phyloP scores from a whole-genome alignment of 2,797 vertebrate species.

The Poeciliopsis infans region DNA sequence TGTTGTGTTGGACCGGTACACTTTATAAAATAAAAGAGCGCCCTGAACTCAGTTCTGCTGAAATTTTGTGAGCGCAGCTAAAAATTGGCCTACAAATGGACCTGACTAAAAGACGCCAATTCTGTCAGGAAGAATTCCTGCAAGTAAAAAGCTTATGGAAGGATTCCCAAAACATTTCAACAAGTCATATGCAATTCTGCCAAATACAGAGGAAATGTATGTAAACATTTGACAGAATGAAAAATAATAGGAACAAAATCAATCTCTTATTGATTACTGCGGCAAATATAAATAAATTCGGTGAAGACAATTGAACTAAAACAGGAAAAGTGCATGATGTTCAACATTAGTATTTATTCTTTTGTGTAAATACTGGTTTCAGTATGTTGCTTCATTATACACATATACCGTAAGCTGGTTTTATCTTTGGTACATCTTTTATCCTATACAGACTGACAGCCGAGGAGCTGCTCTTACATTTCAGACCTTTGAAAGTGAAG shows the following conservation, averaged over 20 bases:
- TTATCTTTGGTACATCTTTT: slow-evolving; percentile 19
- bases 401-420: neutral
- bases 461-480: slow-evolving; percentile 39
- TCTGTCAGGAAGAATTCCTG: neutral
- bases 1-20: neutral
- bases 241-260: neutral
- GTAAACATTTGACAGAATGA: neutral
- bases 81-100: neutral
- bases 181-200: neutral
- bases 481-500: slow-evolving; percentile 33
- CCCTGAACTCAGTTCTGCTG: neutral
- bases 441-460: slow-evolving; percentile 19
- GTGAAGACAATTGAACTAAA: neutral
- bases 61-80: neutral
- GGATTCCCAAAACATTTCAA: neutral
- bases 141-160: neutral
- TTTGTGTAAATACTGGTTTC: neutral
- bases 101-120: neutral
- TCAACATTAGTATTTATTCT: neutral
- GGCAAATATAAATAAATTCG: neutral
- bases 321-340: neutral
- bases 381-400: neutral
- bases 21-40: neutral
- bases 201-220: neutral
- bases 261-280: neutral